Conservation (phyloP, 2,113 vertebrate genomes). For the Dolichotis patagonum region DNA sequence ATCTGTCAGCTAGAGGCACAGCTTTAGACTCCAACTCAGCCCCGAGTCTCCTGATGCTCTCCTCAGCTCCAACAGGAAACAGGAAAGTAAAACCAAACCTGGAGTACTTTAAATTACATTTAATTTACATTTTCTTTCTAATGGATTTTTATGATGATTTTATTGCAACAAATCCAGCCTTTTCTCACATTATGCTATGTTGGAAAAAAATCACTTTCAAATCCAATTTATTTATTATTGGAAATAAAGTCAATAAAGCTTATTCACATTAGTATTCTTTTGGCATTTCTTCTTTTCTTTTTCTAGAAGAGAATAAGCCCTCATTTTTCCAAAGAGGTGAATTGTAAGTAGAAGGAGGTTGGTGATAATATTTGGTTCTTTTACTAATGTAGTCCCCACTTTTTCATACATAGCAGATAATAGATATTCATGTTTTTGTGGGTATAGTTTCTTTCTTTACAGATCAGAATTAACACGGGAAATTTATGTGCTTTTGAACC, state of each 20-base stretch:
- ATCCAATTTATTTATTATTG: conserved; percentile 39
- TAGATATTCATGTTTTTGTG: background rate
- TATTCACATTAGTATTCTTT: background rate
- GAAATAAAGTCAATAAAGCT: conserved; percentile 35
- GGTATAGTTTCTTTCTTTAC: background rate
- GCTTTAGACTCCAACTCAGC: background rate
- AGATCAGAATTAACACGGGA: background rate
- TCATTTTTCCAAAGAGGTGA: background rate
- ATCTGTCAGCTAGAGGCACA: background rate
- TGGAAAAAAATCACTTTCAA: conserved; percentile 15
- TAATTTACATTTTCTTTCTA: background rate
- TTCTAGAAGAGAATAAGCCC: background rate
- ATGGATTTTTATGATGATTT: background rate
- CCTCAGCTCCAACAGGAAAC: background rate
- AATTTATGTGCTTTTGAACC: background rate
- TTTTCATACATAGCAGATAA: background rate
- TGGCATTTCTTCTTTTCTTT: conserved; percentile 1
- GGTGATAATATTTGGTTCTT: background rate
- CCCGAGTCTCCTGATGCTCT: background rate
- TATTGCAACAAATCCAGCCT: background rate
- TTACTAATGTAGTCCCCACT: background rate
- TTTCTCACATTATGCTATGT: background rate
- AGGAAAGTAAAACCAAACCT: background rate
- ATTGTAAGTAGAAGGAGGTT: background rate
- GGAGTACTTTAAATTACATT: background rate